A percentile compares a stretch with the other conserved stretches of the same genome.
Evolutionary conservation across 92 coral and sea anemone species (phyloP).

Genomic region (Porites evermanni): DNA sequence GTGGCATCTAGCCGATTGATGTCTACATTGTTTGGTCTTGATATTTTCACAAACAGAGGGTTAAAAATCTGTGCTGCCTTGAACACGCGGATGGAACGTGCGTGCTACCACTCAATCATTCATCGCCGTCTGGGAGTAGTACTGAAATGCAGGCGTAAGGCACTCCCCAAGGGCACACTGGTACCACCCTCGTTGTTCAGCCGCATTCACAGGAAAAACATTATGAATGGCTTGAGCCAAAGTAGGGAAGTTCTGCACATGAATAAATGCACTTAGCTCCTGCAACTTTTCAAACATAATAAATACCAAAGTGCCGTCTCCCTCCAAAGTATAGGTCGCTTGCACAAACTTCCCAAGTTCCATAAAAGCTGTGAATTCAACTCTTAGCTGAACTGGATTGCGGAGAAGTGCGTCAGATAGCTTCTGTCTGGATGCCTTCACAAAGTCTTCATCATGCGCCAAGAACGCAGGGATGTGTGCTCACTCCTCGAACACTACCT

Average conservation of each 20-base stretch:
- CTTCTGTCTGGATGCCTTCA: background rate
- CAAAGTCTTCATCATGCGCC: background rate
- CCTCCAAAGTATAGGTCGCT: background rate
- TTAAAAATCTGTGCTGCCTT: background rate
- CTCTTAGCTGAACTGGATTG: background rate
- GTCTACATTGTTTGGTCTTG: too few relatives aligned
- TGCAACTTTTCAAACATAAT: background rate
- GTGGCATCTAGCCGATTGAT: too few relatives aligned
- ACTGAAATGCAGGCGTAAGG: too few relatives aligned
- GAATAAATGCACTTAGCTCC: too few relatives aligned
- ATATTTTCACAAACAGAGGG: background rate
- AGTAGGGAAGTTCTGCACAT: too few relatives aligned
- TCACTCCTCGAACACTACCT: conserved; percentile 26
- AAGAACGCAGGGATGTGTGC: background rate
- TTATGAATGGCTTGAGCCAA: too few relatives aligned
- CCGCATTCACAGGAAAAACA: too few relatives aligned
- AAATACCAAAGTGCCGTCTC: background rate
- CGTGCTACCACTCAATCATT: background rate
- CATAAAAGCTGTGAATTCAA: background rate
- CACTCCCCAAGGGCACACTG: too few relatives aligned
- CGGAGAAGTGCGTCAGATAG: background rate
- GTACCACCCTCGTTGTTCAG: too few relatives aligned
- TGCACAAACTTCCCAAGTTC: background rate
- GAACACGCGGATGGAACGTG: background rate
- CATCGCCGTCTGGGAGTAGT: too few relatives aligned